These are phyloP conservation scores for Sphaerophoria taeniata DNA, from an alignment of 2,888 invertebrate genomes.

Conservation along the genomic window DNA sequence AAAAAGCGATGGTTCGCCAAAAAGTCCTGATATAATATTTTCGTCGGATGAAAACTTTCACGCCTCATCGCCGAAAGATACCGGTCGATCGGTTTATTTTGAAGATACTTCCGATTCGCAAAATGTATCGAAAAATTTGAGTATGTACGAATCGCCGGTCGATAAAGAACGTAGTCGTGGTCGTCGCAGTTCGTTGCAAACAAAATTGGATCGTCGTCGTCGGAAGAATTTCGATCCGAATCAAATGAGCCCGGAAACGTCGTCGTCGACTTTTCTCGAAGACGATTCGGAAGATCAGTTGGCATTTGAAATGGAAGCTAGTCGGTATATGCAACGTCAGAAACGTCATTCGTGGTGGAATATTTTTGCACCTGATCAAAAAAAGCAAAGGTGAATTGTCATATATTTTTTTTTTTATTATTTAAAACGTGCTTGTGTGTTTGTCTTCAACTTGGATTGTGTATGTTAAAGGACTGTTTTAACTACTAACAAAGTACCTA, in stretches of 20 bases:
- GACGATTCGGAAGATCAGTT: constrained; percentile 75
- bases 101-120: constrained; percentile 79
- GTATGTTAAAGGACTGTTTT: constrained; percentile 4
- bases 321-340: constrained; percentile 82
- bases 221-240: constrained; percentile 81
- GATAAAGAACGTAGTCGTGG: constrained; percentile 81
- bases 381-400: constrained; percentile 86
- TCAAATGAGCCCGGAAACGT: constrained; percentile 77
- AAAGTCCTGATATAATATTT: constrained; percentile 79
- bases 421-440: constrained; percentile 12
- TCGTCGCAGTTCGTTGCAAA: constrained; percentile 82
- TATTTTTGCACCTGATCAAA: constrained; percentile 91
- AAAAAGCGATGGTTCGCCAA: constrained; percentile 81
- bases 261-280: constrained; percentile 75
- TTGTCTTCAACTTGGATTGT: constrained; percentile 15
- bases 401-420: constrained; percentile 17
- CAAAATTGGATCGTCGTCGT: constrained; percentile 82
- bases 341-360: constrained; percentile 95
- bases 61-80: constrained; percentile 80
- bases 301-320: constrained; percentile 75
- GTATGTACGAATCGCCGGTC: constrained; percentile 74
- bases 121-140: constrained; percentile 55
- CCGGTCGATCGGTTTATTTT: constrained; percentile 79
- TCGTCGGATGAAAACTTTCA: constrained; percentile 80
- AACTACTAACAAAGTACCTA: not conserved